phyloP scores from a whole-genome alignment of 2,797 vertebrate genomes.

The Eulemur mongoz region DNA sequence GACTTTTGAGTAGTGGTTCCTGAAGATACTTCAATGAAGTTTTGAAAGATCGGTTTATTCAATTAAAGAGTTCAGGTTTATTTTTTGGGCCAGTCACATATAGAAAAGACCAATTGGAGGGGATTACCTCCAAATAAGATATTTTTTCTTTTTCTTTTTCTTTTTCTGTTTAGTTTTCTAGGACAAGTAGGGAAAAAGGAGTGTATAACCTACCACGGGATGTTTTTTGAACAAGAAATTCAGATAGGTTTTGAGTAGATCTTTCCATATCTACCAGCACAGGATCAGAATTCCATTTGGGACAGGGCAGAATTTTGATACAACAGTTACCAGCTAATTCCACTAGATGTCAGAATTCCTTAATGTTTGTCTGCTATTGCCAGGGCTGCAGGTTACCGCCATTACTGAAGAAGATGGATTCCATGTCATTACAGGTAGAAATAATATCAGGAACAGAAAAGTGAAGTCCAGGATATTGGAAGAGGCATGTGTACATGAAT shows the following conservation, averaged over 20 bases:
- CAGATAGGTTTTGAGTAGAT: background rate
- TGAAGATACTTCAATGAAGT: background rate
- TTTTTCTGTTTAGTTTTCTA: background rate
- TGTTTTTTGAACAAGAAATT: background rate
- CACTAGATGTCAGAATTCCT: background rate
- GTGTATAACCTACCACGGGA: background rate
- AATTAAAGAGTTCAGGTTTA: background rate
- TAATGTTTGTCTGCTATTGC: background rate
- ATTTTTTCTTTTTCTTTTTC: background rate
- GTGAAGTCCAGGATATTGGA: background rate
- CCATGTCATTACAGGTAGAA: background rate
- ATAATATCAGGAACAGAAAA: background rate
- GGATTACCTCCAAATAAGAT: background rate
- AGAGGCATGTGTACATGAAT: background rate
- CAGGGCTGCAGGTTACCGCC: background rate
- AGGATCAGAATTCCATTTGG: background rate
- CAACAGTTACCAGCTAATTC: background rate
- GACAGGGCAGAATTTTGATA: background rate
- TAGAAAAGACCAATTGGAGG: background rate
- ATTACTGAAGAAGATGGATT: background rate
- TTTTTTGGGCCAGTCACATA: background rate
- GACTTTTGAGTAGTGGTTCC: background rate
- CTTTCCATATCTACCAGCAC: background rate
- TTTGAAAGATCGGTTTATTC: background rate
- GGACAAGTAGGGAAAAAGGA: background rate